Conservation (phyloP, 2,888 invertebrate species). For the Petrolisthes manimaculis region DNA sequence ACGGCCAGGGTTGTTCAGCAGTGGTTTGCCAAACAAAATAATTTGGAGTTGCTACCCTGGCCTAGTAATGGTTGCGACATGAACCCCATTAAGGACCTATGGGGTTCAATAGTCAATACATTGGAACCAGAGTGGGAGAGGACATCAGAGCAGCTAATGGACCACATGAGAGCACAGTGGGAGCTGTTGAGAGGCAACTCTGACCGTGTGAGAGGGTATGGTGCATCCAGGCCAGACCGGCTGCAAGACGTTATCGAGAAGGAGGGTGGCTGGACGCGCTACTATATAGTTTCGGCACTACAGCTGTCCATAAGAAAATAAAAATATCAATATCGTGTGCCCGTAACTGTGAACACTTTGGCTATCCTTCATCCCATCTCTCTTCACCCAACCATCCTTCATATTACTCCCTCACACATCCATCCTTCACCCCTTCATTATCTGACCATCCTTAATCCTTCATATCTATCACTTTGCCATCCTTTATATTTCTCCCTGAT, state of each 20-base stretch:
- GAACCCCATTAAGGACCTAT: background rate
- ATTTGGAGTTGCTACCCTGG: background rate
- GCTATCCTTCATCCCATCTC: no score
- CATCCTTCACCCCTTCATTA: no score
- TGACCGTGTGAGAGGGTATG: background rate
- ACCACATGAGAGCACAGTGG: background rate
- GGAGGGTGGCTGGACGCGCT: background rate
- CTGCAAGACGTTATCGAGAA: background rate
- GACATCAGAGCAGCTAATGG: background rate
- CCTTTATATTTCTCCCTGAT: no score
- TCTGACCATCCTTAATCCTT: no score
- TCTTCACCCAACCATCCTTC: no score
- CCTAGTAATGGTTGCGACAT: background rate
- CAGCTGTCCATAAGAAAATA: background rate
- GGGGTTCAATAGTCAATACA: background rate
- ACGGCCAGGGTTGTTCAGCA: constrained; percentile 20
- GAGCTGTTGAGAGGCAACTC: background rate
- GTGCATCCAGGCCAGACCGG: background rate
- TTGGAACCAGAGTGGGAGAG: constrained; percentile 10
- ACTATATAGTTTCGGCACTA: background rate
- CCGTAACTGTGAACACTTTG: no score
- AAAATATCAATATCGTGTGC: no score
- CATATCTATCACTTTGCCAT: no score
- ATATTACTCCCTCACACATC: no score
- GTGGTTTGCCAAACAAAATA: background rate